Percentiles rank a stretch among this genome's conserved stretches.
Conservation (phyloP, 1,140 invertebrate genomes). For the Triops longicaudatus region DNA sequence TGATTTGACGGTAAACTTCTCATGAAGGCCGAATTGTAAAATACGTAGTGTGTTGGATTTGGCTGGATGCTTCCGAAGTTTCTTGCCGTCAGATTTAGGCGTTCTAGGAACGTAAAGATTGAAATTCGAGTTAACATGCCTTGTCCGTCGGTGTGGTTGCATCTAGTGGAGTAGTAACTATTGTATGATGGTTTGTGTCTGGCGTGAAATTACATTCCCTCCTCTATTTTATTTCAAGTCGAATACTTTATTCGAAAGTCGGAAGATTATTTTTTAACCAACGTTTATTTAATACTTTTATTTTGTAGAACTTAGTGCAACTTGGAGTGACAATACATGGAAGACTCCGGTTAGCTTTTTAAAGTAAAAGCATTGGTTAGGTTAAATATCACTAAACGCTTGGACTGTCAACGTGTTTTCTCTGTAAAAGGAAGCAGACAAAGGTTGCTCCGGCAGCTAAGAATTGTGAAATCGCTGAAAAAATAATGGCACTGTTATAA, state of each 20-base stretch:
- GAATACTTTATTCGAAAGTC: background rate
- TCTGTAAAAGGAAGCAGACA: conserved; percentile 4
- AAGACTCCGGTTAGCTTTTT: background rate
- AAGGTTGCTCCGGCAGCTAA: conserved; percentile 15
- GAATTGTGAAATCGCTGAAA: background rate
- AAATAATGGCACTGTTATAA: background rate
- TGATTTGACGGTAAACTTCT: background rate
- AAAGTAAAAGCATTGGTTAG: background rate
- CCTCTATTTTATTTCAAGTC: background rate
- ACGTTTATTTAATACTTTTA: background rate
- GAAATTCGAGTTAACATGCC: background rate
- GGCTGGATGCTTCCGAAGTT: background rate
- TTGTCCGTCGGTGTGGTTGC: background rate
- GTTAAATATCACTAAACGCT: background rate
- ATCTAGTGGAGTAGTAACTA: background rate
- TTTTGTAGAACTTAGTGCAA: background rate
- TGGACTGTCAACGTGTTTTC: background rate
- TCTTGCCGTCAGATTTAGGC: background rate
- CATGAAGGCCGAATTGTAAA: background rate
- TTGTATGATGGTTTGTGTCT: background rate
- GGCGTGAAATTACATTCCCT: background rate
- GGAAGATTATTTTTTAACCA: background rate
- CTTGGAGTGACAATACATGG: background rate
- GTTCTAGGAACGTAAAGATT: background rate
- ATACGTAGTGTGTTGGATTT: background rate